Conservation (phyloP, 2,113 vertebrate species). For the zebrafish (Danio rerio) region DNA sequence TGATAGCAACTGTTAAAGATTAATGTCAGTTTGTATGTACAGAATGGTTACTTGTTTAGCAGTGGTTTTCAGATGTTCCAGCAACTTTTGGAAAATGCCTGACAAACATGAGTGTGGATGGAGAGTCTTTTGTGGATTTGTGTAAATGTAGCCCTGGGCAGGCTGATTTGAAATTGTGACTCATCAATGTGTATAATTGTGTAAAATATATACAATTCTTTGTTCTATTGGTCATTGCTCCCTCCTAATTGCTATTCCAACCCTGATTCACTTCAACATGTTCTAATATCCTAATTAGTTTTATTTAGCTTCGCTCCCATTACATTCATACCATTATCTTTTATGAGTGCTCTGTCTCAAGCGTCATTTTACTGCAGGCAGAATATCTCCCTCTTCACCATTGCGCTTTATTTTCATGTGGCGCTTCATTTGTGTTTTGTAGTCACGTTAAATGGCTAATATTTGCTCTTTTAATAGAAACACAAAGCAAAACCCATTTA, state of each 20-base stretch:
- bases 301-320: background rate
- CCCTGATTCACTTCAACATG: background rate
- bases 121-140: too few relatives aligned
- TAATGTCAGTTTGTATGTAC: too few relatives aligned
- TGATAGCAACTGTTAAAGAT: too few relatives aligned
- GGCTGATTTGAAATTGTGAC: too few relatives aligned
- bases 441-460: constrained; percentile 24
- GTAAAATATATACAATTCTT: too few relatives aligned
- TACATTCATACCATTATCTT: constrained; percentile 9
- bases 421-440: constrained; percentile 5
- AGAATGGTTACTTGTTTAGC: too few relatives aligned
- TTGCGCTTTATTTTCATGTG: constrained; percentile 7
- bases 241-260: background rate
- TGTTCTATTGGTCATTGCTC: background rate
- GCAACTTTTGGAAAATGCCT: too few relatives aligned
- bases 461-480: constrained; percentile 18
- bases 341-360: constrained; percentile 1
- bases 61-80: too few relatives aligned
- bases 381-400: background rate
- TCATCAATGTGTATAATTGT: too few relatives aligned
- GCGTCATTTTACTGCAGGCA: constrained; percentile 2
- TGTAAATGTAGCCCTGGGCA: too few relatives aligned
- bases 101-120: too few relatives aligned
- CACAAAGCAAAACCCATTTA: background rate
- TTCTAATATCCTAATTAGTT: constrained; percentile 5